Evolutionary conservation across 2,888 invertebrate species (phyloP).

Genomic region (Amiota mariae): DNA sequence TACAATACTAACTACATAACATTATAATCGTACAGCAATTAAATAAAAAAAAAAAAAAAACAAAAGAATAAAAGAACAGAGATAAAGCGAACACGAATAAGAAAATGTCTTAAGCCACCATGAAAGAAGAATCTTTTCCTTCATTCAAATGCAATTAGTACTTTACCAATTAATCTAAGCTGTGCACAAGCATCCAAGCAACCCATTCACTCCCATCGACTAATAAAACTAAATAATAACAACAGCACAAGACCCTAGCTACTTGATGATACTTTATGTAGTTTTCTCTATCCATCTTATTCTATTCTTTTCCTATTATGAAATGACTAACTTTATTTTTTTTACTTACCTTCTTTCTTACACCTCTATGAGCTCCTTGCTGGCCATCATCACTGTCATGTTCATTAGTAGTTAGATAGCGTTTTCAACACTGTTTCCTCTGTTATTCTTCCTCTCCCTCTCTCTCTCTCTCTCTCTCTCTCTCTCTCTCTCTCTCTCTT

Average conservation of each 20-base stretch:
- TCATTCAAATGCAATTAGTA: constrained; percentile 62
- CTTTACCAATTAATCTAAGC: constrained; percentile 62
- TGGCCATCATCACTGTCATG: constrained; percentile 38
- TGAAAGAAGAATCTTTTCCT: constrained; percentile 36
- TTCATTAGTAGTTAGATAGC: not conserved
- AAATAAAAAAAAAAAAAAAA: no score
- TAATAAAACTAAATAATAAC: no score
- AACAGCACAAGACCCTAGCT: no score
- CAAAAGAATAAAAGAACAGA: no score
- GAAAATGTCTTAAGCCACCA: no score
- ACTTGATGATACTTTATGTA: no score
- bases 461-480: not conserved
- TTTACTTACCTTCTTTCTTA: not conserved
- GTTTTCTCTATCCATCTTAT: no score
- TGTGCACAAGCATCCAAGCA: constrained; percentile 31
- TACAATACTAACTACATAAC: no score
- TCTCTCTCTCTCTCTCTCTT: not conserved
- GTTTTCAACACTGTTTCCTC: not conserved
- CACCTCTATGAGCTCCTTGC: constrained; percentile 33
- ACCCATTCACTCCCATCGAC: not conserved
- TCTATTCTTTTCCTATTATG: no score
- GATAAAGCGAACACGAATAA: no score
- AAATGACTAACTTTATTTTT: no score
- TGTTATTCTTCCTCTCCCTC: not conserved
- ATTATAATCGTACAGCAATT: no score